phyloP scores from a whole-genome alignment of 2,113 vertebrate genomes.

The Sinosuthora webbiana region DNA sequence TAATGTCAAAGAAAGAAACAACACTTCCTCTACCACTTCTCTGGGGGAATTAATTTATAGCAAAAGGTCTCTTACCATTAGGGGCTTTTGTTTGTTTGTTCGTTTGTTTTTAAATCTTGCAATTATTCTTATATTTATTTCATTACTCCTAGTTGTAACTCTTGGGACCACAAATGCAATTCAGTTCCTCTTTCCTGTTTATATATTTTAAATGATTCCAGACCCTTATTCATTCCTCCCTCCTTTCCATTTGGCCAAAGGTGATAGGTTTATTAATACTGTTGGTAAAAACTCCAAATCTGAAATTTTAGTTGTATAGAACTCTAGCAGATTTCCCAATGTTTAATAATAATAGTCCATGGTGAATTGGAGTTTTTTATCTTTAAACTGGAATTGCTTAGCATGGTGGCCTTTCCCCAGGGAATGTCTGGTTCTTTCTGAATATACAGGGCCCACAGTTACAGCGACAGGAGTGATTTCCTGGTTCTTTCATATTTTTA shows the following conservation, averaged over 20 bases:
- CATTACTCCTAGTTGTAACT: not conserved
- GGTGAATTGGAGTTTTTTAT: not conserved
- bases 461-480: not conserved
- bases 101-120: not conserved
- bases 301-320: not conserved
- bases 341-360: not conserved
- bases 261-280: not conserved
- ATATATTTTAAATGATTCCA: not conserved
- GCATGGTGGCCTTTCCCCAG: not conserved
- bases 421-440: not conserved
- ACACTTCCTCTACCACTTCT: not conserved
- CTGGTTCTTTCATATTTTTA: not conserved
- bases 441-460: not conserved
- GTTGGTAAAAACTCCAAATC: not conserved
- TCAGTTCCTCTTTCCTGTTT: constrained; percentile 21
- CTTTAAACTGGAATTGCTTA: not conserved
- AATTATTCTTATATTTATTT: constrained; percentile 16
- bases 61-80: not conserved
- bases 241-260: not conserved
- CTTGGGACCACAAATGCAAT: not conserved
- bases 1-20: not conserved
- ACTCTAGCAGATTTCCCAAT: not conserved
- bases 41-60: not conserved
- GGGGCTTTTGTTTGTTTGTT: not conserved
- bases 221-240: not conserved